Base-by-base conservation (phyloP, 2,797 vertebrate genomes). In the Scolopax rusticola region DNA sequence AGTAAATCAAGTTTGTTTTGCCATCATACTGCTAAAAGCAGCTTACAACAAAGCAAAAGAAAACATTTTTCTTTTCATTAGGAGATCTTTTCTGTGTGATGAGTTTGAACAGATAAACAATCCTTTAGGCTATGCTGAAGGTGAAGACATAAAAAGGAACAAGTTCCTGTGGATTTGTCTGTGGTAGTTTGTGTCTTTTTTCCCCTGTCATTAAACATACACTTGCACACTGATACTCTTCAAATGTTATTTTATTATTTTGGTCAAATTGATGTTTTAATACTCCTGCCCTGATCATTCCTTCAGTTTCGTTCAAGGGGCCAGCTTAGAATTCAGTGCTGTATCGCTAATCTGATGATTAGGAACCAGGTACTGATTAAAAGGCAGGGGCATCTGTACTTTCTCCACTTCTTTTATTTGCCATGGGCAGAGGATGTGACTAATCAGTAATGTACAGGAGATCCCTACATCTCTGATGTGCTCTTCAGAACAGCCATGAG, bases 221-320 rank as follows among this genome's bases (percentile, higher is more conserved):
- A 23, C 9, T 73, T 82, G 53, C 25, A 80, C 9, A 21, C 24
- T 43, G 63, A 75, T 82, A 15, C 67, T 95, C 56, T 95, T 95
- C 89, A 95, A 90, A 88, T 90, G 67, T 91, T 93, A 63, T 69
- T 97, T 96, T 54, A 67, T 33, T 78, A 38, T 14, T 63, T 84
- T 67, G 47, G 32, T 67, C 11, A 17, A 63, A 43, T 40, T 91
- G 51, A 65, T 59, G 51, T 93, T 95, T 95, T 97, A 83, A 63
- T 85, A 51, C 38, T 74, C 7, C 69, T 95, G 74, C 77, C 73
- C 76, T 91, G 21, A 73, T 95, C 57, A 8, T 82, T 79, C 63
- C 14, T 16, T 57, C 56, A 27, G 0, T 32, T 23, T 87, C 89
- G 79, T 97, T 96, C 68, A 70, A 89, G 54, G 30, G 25, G 43